Conservation (phyloP, 2,797 vertebrate genomes). For the Cottoperca gobio region DNA sequence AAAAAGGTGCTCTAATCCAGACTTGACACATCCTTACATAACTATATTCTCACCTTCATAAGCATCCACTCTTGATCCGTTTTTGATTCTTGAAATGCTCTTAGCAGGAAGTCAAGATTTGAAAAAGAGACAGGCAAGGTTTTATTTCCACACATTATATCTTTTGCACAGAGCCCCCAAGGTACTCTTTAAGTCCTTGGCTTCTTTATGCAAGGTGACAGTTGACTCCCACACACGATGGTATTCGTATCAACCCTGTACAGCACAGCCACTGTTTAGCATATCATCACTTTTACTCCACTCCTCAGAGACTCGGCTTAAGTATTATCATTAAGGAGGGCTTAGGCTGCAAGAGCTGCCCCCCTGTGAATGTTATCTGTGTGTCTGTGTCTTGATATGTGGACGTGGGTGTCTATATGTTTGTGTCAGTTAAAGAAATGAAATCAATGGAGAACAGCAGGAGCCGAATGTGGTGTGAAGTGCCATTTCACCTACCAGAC, state of each 20-base stretch:
- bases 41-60: slow-evolving; percentile 66
- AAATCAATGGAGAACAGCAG: slow-evolving; percentile 78
- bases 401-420: slow-evolving; percentile 58
- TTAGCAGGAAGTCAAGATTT: slow-evolving; percentile 75
- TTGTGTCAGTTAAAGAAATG: slow-evolving; percentile 83
- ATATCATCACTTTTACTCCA: slow-evolving; percentile 80
- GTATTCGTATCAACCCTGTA: slow-evolving; percentile 78
- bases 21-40: slow-evolving; percentile 72
- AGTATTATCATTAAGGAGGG: slow-evolving; percentile 82
- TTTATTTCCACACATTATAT: slow-evolving; percentile 82
- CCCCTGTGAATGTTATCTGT: slow-evolving; percentile 64
- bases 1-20: slow-evolving; percentile 53
- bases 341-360: slow-evolving; percentile 71
- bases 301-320: slow-evolving; percentile 78
- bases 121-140: slow-evolving; percentile 67
- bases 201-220: slow-evolving; percentile 83
- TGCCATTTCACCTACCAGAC: slow-evolving; percentile 80
- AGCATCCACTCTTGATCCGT: slow-evolving; percentile 67
- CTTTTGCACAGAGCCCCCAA: slow-evolving; percentile 72
- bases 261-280: slow-evolving; percentile 78
- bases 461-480: slow-evolving; percentile 82
- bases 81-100: slow-evolving; percentile 79
- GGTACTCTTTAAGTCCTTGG: slow-evolving; percentile 81
- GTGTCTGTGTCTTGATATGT: slow-evolving; percentile 29
- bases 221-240: slow-evolving; percentile 79